Evolutionary conservation across 2,113 vertebrate genomes (phyloP), one percentile per base, ranked within the genome.

Genomic region (Onychorhynchus coronatus): DNA sequence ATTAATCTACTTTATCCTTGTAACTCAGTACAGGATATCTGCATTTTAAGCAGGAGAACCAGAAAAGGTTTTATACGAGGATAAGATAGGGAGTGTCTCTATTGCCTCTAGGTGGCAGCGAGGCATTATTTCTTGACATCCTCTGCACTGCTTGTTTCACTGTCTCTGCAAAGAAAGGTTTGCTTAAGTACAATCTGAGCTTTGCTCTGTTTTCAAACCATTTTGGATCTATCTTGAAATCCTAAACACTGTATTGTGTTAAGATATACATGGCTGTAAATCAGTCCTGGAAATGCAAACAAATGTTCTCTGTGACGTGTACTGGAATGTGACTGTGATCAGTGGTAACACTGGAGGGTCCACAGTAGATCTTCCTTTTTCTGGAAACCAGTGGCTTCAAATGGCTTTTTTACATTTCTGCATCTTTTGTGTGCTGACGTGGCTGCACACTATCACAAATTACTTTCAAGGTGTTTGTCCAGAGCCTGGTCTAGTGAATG

Each of bases 91-190:
- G 5, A 91, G 6, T 50, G 53, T 17, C 39, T 77, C 27, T n/a
- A 6, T 71, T 87, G 50, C 81, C 97, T 88, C 73, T 96, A 98
- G 97, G 71, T 94, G 97, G 94, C 93, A 78, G 47, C 11, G 79
- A 91, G 63, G 49, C 74, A 71, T 90, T 90, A 89, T 58, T 83
- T 96, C 82, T 91, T 80, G 17, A 22, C 20, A 8, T 66, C 49
- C 10, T 4, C 33, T 25, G 37, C 39, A 15, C 5, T 13, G 4
- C 5, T 33, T 41, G 7, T 55, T 83, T 47, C 10, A 9, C 8
- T 13, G 28, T 37, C 12, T 11, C 33, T 52, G 71, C 33, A 33
- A 65, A 62, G 28, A n/a, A n/a, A 9, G 4, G 14, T 37, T 73
- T 67, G 27, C 49, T 28, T 49, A 63, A 31, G 23, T 20, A 28